Conservation (phyloP, 2,797 vertebrate genomes). For the Eulemur coronatus region DNA sequence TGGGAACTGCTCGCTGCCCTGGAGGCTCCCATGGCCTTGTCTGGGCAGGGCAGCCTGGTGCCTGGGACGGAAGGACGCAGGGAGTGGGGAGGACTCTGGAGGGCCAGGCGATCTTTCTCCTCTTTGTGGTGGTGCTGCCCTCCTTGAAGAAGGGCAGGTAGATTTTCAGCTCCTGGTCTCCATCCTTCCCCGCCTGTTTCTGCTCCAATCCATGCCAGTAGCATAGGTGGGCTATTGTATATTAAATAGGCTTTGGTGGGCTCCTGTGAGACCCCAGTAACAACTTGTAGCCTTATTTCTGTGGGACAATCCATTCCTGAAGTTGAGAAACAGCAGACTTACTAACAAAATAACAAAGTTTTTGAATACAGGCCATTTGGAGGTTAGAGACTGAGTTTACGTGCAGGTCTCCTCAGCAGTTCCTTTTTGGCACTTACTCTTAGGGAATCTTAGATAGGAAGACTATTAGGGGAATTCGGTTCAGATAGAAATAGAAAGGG, state of each 20-base stretch:
- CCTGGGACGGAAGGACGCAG: too few species aligned
- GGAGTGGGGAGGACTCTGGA: fast-evolving
- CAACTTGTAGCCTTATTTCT: not conserved
- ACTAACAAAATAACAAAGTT: not conserved
- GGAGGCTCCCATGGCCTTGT: fast-evolving
- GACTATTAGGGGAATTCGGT: not conserved
- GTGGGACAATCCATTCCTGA: not conserved
- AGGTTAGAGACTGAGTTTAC: not conserved
- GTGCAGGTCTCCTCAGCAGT: not conserved
- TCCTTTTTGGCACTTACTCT: slow-evolving; percentile 22
- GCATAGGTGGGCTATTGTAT: not conserved
- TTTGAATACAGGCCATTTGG: not conserved
- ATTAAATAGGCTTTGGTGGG: not conserved
- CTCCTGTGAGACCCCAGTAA: not conserved
- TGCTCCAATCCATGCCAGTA: not conserved
- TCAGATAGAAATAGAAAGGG: slow-evolving; percentile 56
- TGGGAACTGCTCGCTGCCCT: not conserved
- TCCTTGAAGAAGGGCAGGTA: not conserved
- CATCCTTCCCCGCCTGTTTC: fast-evolving
- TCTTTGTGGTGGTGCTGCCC: fast-evolving
- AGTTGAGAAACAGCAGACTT: not conserved
- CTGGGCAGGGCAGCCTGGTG: fast-evolving
- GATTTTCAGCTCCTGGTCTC: not conserved
- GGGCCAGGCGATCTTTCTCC: fast-evolving
- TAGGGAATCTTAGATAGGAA: slow-evolving; percentile 15